phyloP scores from a whole-genome alignment of 2,888 invertebrate species.

The Callyntrura guangdongensis region DNA sequence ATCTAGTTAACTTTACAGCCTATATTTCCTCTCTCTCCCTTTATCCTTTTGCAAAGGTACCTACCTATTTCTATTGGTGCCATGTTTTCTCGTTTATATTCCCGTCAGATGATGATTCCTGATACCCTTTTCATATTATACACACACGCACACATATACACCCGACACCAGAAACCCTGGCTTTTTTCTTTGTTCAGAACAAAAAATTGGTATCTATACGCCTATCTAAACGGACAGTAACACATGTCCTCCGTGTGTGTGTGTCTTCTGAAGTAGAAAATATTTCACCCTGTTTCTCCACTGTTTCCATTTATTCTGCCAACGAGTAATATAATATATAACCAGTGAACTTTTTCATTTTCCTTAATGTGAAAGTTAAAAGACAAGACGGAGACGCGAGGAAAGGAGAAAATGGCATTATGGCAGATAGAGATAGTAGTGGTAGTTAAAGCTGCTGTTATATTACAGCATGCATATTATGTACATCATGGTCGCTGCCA shows the following conservation, averaged over 20 bases:
- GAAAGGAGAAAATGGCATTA: conserved; percentile 14
- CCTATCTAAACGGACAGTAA: conserved; percentile 38
- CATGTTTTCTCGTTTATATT: not conserved
- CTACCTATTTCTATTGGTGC: not conserved
- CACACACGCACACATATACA: not conserved
- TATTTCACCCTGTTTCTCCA: conserved; percentile 25
- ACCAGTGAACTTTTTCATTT: conserved; percentile 73
- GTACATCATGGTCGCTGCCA: not conserved
- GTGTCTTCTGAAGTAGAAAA: conserved; percentile 13
- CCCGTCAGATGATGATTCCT: not conserved
- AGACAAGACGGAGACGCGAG: conserved; percentile 32
- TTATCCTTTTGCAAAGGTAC: too few relatives aligned
- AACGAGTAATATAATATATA: not conserved
- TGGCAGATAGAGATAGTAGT: conserved; percentile 4
- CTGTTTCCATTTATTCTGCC: not conserved
- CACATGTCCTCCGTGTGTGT: conserved; percentile 39
- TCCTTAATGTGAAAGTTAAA: conserved; percentile 76
- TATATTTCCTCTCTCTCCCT: not conserved
- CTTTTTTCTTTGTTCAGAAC: not conserved
- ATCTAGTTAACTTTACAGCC: conserved; percentile 35
- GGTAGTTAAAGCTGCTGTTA: conserved; percentile 30
- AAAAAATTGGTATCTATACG: not conserved
- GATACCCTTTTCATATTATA: not conserved
- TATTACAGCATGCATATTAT: not conserved
- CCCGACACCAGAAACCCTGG: too few relatives aligned